Evolutionary conservation across 2,797 vertebrate species (phyloP), one percentile per base, ranked within the genome.

Genomic region (Carcharodon carcharias): DNA sequence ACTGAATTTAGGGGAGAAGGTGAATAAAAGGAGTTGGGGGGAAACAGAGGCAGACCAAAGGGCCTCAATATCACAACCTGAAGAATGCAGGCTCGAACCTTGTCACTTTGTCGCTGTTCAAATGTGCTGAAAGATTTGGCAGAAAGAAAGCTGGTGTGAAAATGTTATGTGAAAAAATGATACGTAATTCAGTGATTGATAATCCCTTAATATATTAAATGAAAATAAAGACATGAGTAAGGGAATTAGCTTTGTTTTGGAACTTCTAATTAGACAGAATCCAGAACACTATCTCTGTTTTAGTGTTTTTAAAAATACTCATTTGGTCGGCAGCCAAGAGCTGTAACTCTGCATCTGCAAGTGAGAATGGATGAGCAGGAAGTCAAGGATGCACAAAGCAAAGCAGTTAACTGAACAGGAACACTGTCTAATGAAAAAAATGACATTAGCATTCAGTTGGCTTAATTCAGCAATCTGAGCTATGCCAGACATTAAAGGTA

Each of bases 151-250:
- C 63, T 26, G n/a, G 21, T 45, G 63, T n/a, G 65, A 67, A 93
- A 21, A 67, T 63, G 56, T 67, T 40, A 67, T 58, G 18, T 40
- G 61, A 45, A 65, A 26, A 58, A 94, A 63, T n/a, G 14, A n/a
- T n/a, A 45, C 89, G 28, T 94, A 67, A 94, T 94, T 45, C 63
- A 94, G 21, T 45, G 63, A 94, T 94, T 94, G 61, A 94, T 94
- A 94, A 61, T n/a, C 54, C 31, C 88, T 61, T 16, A 16, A 94
- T 18, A 40, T 67, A 67, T 67, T 92, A 58, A 92, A 92, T 92
- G 61, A 63, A 92, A 92, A 1, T 92, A n/a, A 92, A 58, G 56
- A 16, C 28, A 63, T 6, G 31, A n/a, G 31, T 61, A 35, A 63
- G 89, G 63, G 18, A 50, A 94, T 67, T 28, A 21, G 16, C 65